Conservation (phyloP, 2,797 vertebrate genomes). For the Micropoecilia bifurca region DNA sequence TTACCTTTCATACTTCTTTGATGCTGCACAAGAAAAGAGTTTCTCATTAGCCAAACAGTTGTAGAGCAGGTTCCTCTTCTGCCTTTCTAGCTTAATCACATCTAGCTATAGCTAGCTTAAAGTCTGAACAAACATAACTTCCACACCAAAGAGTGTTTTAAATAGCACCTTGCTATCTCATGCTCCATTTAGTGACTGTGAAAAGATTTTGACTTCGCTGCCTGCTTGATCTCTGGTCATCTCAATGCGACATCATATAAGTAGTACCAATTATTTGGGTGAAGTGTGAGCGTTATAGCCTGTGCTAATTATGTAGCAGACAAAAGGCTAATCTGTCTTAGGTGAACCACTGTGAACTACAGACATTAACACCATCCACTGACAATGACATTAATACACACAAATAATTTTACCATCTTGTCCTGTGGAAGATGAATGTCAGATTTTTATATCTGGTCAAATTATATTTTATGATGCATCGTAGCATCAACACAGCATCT, state of each 20-base stretch:
- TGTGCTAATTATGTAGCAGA: neutral
- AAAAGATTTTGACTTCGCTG: neutral
- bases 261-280: neutral
- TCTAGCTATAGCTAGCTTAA: neutral
- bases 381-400: too few relatives aligned
- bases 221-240: neutral
- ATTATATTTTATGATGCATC: too few relatives aligned
- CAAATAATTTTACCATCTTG: neutral
- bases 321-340: neutral
- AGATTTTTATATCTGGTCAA: too few relatives aligned
- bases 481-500: neutral
- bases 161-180: neutral
- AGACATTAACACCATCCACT: too few relatives aligned
- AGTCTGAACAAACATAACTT: neutral
- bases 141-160: neutral
- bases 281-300: neutral
- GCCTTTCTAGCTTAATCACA: neutral
- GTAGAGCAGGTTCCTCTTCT: neutral
- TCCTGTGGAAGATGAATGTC: neutral
- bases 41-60: neutral
- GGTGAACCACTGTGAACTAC: neutral
- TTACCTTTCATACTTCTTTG: neutral
- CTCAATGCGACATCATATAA: neutral
- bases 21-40: neutral
- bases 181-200: neutral